Evolutionary conservation across 2,797 vertebrate species (phyloP).

Genomic region (Hemibagrus guttatus): DNA sequence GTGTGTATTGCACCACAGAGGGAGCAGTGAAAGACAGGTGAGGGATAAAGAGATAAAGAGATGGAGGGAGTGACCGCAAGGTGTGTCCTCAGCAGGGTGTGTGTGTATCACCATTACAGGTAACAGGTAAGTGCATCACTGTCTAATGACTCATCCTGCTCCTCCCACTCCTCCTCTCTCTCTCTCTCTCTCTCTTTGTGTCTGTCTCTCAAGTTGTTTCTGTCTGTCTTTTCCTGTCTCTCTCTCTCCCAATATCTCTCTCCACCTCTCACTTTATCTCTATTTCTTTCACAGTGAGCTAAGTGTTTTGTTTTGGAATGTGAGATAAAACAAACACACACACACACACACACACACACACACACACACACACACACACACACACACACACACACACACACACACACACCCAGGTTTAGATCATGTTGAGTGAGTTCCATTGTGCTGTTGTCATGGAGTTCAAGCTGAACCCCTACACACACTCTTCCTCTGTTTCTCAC

Average conservation of each 20-base stretch:
- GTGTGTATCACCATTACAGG: constrained; percentile 54
- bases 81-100: constrained; percentile 52
- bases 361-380: not conserved
- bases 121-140: constrained; percentile 57
- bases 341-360: constrained; percentile 25
- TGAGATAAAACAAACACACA: constrained; percentile 51
- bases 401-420: not conserved
- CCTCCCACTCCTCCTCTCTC: constrained; percentile 18
- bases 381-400: no score
- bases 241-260: constrained; percentile 1
- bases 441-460: constrained; percentile 76
- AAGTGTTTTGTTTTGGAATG: constrained; percentile 63
- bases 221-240: constrained; percentile 10
- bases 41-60: not conserved
- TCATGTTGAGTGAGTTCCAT: constrained; percentile 61
- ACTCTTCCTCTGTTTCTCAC: not conserved
- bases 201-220: not conserved
- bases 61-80: constrained; percentile 37
- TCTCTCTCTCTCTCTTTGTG: not conserved
- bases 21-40: not conserved
- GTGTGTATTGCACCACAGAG: not conserved
- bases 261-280: constrained; percentile 35
- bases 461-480: constrained; percentile 14
- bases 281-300: constrained; percentile 22
- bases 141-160: constrained; percentile 57